Percentiles rank a stretch among this genome's conserved stretches.
phyloP scores from a whole-genome alignment of 2,113 vertebrate species.

The Podiceps cristatus region DNA sequence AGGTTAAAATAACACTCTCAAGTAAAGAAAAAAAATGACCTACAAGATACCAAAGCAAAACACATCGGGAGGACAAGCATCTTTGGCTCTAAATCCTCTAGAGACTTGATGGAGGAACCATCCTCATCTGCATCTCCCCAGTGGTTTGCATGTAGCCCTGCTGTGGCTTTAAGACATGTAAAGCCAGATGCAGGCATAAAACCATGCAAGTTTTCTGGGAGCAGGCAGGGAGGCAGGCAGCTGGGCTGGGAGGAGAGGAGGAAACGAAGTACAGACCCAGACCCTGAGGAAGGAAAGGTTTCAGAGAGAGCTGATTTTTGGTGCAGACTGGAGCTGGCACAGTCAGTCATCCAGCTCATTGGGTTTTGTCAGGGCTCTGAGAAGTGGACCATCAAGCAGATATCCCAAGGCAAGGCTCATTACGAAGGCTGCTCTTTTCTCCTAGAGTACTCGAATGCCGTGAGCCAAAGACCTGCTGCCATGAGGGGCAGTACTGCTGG shows the following conservation, averaged over 20 bases:
- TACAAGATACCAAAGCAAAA: constrained; percentile 36
- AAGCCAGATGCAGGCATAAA: neutral
- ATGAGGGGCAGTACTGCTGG: neutral
- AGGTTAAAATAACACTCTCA: constrained; percentile 53
- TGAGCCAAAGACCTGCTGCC: neutral
- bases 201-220: neutral
- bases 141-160: neutral
- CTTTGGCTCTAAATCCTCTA: neutral
- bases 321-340: neutral
- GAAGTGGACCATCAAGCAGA: neutral
- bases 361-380: neutral
- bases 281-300: neutral
- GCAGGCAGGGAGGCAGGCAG: neutral
- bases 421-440: neutral
- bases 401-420: neutral
- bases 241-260: neutral
- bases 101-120: neutral
- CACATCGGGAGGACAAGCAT: neutral
- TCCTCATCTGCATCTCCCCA: neutral
- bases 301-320: neutral
- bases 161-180: neutral
- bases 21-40: constrained; percentile 15
- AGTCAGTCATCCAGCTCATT: rapidly evolving
- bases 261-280: neutral
- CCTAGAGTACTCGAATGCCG: neutral